Base-by-base conservation (phyloP, 2,888 invertebrate genomes). In the Muscina levida region DNA sequence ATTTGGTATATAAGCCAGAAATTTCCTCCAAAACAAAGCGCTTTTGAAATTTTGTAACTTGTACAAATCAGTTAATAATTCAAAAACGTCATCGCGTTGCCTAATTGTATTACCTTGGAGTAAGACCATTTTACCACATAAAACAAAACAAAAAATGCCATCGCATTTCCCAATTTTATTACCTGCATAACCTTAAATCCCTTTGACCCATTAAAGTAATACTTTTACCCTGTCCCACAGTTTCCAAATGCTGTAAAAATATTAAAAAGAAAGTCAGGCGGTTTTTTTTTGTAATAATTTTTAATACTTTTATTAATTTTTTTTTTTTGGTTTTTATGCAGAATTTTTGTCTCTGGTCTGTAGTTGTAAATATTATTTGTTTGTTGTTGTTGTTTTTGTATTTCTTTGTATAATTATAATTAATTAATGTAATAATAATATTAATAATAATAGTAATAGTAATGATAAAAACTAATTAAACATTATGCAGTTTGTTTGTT, bases 401-500 rank as follows among this genome's bases (percentile, higher is more conserved):
- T 77, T 26, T 73, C 72, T 68, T 72, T 78, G 72, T 81, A 77
- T 72, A 62, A 62, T 62, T 62, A 62, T 62, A 62, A 62, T 62
- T 62, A 62, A 62, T 62, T 62, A 62, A 62, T 62, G 46, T 77
- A 77, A 77, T 82, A 77, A 81, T 81, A 67, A 77, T 81, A 67
- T 72, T 78, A 82, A 77, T 77, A 81, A 81, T n/a, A n/a, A 62
- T 62, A 62, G 46, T 81, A 81, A 77, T 82, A 77, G 77, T 81
- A 68, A 77, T 81, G 68, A 75, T 78, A 82, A 77, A 81, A 81
- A 81, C 77, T 75, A 77, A 75, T 75, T 83, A 82, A 80, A 77
- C 73, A 75, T 83, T 82, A 84, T 77, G 82, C 76, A 83, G 82
- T 83, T 83, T 83, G 39, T 82, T 84, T 71, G 71, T 80, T 83